These are phyloP conservation scores for Melanaphis sacchari DNA, from an alignment of 1,140 invertebrate species.

Conservation along the genomic window DNA sequence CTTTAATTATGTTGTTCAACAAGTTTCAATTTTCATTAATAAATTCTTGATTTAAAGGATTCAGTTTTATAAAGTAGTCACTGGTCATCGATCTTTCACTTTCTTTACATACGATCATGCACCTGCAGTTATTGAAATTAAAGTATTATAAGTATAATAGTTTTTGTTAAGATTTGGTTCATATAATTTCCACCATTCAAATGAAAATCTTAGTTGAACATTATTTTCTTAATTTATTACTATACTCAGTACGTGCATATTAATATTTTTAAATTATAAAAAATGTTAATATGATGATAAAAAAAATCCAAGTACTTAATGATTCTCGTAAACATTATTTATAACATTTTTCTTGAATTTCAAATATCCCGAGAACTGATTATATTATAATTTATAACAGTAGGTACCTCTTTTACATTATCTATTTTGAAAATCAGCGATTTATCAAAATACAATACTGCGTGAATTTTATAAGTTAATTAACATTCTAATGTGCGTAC, in stretches of 20 bases:
- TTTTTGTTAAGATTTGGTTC: background rate
- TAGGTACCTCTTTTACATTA: background rate
- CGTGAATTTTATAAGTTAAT: background rate
- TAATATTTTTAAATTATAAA: background rate
- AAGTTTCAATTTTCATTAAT: conserved; percentile 38
- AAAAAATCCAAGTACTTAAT: background rate
- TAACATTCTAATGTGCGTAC: background rate
- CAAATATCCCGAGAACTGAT: background rate
- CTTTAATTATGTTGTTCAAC: background rate
- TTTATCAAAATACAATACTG: background rate
- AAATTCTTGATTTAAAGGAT: background rate
- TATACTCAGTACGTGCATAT: background rate
- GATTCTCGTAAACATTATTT: too few relatives aligned
- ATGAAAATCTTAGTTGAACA: background rate
- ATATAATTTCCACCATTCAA: background rate
- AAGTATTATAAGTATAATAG: background rate
- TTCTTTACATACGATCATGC: background rate
- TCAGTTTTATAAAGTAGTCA: conserved; percentile 2
- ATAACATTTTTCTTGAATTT: background rate
- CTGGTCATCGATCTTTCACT: conserved; percentile 25
- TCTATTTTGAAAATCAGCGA: background rate
- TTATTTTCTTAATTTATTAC: background rate
- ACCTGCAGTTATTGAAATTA: background rate
- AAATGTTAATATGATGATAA: background rate
- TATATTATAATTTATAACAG: background rate